Percentiles rank a stretch among this genome's conserved stretches.
Evolutionary conservation across 2,888 invertebrate species (phyloP).

Genomic region (Dryomyza anilis): DNA sequence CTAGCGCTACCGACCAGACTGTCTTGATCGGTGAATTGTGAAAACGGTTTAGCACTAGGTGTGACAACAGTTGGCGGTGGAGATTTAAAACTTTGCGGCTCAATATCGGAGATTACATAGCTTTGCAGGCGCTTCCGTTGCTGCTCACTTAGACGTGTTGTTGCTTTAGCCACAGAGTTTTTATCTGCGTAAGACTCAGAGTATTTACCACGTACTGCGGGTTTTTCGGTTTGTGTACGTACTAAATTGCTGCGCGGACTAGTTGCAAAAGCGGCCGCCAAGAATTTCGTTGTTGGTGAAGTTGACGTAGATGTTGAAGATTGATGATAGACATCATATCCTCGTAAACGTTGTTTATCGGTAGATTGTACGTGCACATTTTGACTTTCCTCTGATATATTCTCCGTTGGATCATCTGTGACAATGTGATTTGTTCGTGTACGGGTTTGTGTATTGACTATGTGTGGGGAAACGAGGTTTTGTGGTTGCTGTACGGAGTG

Average conservation of each 20-base stretch:
- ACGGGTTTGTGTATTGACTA: constrained; percentile 18
- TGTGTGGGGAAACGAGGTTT: no score
- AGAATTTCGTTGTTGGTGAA: constrained; percentile 43
- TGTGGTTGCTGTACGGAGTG: no score
- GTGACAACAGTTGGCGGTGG: constrained; percentile 33
- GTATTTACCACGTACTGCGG: background rate
- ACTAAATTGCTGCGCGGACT: constrained; percentile 42
- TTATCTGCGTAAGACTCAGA: background rate
- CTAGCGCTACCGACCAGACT: constrained; percentile 32
- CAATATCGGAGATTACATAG: constrained; percentile 56
- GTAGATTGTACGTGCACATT: constrained; percentile 46
- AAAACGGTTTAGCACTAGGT: no score
- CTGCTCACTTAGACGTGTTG: constrained; percentile 22
- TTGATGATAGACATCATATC: no score
- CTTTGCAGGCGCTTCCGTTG: constrained; percentile 50
- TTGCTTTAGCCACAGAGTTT: background rate
- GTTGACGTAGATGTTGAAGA: no score
- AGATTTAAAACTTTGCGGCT: constrained; percentile 61
- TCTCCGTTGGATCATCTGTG: constrained; percentile 32
- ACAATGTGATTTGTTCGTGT: constrained; percentile 1
- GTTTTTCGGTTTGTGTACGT: constrained; percentile 40
- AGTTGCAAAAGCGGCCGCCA: constrained; percentile 43
- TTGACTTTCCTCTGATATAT: constrained; percentile 51
- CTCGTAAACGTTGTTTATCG: background rate
- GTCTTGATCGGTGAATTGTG: constrained; percentile 19